phyloP scores from a whole-genome alignment of 37 sponge, comb jelly and placozoan genomes.

The Ianthella basta region DNA sequence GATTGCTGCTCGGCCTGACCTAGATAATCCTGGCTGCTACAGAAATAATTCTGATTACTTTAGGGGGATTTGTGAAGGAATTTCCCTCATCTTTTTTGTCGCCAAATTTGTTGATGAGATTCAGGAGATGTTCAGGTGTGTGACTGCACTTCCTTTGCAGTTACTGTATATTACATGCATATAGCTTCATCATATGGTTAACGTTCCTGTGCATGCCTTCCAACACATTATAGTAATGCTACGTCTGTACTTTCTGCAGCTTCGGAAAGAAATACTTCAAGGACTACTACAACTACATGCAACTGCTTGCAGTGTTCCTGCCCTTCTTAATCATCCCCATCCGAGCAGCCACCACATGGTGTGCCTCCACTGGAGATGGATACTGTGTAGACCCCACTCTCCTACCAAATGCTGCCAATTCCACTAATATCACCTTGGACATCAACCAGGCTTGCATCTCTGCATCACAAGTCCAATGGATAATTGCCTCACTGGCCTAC shows the following conservation, averaged over 20 bases:
- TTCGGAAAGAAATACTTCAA: not conserved
- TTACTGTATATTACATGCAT: not conserved
- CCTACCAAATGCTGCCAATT: not conserved
- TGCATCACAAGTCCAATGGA: not conserved
- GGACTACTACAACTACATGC: not conserved
- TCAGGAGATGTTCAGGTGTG: not conserved
- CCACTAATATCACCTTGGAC: not conserved
- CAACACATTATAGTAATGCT: too few relatives aligned
- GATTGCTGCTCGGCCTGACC: not conserved
- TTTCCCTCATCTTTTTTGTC: not conserved
- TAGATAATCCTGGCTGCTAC: constrained; percentile 4
- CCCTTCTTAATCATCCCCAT: not conserved
- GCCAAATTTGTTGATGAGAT: not conserved
- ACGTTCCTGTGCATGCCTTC: not conserved
- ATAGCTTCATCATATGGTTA: not conserved
- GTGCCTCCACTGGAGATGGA: not conserved
- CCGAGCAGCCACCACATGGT: constrained; percentile 1
- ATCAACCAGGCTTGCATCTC: not conserved
- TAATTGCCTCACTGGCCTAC: not conserved
- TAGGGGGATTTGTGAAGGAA: not conserved
- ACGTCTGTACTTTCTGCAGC: too few relatives aligned
- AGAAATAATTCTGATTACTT: not conserved
- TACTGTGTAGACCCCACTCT: not conserved
- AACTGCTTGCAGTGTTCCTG: not conserved
- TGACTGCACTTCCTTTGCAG: too few relatives aligned